phyloP scores from a whole-genome alignment of 2,888 invertebrate species.

The Leptogaster cylindrica region DNA sequence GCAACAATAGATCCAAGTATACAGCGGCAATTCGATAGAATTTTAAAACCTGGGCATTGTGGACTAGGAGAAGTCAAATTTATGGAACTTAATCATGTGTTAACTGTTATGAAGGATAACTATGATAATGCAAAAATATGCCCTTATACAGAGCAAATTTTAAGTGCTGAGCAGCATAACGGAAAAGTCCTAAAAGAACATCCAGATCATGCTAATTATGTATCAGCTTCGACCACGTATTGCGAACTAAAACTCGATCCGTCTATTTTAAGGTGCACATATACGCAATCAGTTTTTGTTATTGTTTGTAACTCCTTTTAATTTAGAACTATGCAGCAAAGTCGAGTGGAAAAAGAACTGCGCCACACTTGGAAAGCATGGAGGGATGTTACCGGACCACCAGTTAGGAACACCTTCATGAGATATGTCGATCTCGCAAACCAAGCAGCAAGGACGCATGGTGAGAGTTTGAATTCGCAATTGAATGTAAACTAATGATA shows the following conservation, averaged over 20 bases:
- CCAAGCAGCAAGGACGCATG: conserved; percentile 76
- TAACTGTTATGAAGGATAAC: conserved; percentile 79
- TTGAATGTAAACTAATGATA: too few relatives aligned
- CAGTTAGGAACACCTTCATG: conserved; percentile 76
- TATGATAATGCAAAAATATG: conserved; percentile 77
- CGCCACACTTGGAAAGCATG: conserved; percentile 81
- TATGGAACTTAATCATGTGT: conserved; percentile 70
- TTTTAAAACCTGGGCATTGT: conserved; percentile 75
- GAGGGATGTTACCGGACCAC: conserved; percentile 79
- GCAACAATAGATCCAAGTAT: conserved; percentile 66
- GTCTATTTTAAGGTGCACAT: conserved; percentile 65
- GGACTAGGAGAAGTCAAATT: conserved; percentile 76
- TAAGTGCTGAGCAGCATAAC: conserved; percentile 2
- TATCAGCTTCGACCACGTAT: conserved; percentile 60
- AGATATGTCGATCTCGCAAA: conserved; percentile 81
- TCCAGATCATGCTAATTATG: conserved; percentile 42
- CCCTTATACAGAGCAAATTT: conserved; percentile 65
- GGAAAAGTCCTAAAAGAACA: background rate
- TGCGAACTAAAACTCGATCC: conserved; percentile 69
- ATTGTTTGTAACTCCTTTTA: background rate
- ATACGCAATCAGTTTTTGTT: too few relatives aligned
- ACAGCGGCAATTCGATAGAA: conserved; percentile 72
- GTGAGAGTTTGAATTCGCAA: conserved; percentile 65
- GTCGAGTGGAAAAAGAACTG: conserved; percentile 77
- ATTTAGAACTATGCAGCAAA: conserved; percentile 68